These are phyloP conservation scores for Luscinia megarhynchos DNA, from an alignment of 2,797 vertebrate genomes.

Conservation along the genomic window DNA sequence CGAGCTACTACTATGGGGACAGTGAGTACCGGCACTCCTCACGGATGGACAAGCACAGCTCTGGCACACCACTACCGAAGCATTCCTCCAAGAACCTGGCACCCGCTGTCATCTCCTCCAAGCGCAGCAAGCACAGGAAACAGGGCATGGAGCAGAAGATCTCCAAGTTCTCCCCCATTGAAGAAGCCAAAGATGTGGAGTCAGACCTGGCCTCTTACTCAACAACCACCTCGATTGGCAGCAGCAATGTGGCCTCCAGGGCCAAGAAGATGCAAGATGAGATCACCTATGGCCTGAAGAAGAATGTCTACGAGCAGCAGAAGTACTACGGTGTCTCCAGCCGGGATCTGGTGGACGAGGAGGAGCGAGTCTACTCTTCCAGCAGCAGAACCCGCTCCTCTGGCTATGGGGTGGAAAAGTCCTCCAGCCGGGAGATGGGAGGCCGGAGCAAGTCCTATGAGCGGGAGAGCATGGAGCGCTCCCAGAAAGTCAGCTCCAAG, in stretches of 20 bases:
- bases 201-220: conserved; percentile 94
- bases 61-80: conserved; percentile 84
- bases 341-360: conserved; percentile 89
- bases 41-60: conserved; percentile 81
- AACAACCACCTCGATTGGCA: conserved; percentile 85
- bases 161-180: conserved; percentile 98
- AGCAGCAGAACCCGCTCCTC: conserved; percentile 88
- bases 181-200: conserved; percentile 98
- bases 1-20: conserved; percentile 85
- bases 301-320: conserved; percentile 94
- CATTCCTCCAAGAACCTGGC: conserved; percentile 92
- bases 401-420: conserved; percentile 91
- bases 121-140: conserved; percentile 98
- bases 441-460: conserved; percentile 92
- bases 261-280: conserved; percentile 92
- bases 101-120: conserved; percentile 92
- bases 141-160: conserved; percentile 99
- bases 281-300: conserved; percentile 90
- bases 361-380: conserved; percentile 88
- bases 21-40: conserved; percentile 90
- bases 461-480: conserved; percentile 89
- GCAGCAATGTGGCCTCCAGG: conserved; percentile 89
- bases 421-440: conserved; percentile 87
- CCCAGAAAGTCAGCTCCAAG: conserved; percentile 86
- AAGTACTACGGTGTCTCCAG: conserved; percentile 90